Conservation (phyloP, 2,113 vertebrate genomes). For the Abramis brama region DNA sequence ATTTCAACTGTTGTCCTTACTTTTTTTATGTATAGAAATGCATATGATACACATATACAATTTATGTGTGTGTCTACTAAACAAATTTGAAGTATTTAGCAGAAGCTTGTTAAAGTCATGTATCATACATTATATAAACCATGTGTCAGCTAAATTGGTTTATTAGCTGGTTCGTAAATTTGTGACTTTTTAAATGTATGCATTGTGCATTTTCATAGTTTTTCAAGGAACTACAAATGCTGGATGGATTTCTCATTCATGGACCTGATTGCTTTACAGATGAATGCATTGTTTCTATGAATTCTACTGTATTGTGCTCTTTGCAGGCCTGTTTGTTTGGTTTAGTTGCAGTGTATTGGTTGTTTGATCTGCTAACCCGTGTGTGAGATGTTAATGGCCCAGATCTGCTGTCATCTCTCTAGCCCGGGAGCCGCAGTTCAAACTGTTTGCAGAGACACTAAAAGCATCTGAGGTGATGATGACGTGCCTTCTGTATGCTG, state of each 20-base stretch:
- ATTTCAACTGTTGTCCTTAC: too few relatives aligned
- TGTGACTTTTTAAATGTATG: neutral
- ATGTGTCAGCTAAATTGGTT: neutral
- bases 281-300: neutral
- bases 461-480: neutral
- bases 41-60: too few relatives aligned
- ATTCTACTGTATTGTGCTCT: neutral
- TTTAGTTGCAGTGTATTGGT: neutral
- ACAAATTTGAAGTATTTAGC: too few relatives aligned
- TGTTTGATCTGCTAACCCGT: neutral
- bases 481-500: constrained; percentile 8
- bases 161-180: neutral
- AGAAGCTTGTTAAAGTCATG: too few relatives aligned
- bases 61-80: too few relatives aligned
- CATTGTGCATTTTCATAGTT: neutral
- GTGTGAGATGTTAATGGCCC: neutral
- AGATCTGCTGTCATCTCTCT: neutral
- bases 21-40: too few relatives aligned
- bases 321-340: neutral
- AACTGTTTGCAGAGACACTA: neutral
- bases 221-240: neutral
- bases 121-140: too few relatives aligned
- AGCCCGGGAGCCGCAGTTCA: neutral
- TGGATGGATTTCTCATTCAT: neutral
- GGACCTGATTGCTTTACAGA: neutral